Evolutionary conservation across 2,888 invertebrate genomes (phyloP).

Genomic region (Caenorhabditis sp.): DNA sequence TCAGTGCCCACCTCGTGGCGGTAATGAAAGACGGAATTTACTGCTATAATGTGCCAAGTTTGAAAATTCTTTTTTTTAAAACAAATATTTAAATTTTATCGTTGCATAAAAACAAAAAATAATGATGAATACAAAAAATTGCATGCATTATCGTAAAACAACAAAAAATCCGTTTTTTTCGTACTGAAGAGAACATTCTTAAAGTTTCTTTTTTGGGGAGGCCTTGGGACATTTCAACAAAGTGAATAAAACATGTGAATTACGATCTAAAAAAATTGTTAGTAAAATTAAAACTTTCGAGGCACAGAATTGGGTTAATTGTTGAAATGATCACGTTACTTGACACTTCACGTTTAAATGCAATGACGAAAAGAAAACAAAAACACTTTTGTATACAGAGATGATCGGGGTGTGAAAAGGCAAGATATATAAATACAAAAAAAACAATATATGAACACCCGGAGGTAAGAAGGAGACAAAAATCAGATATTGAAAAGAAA

Average conservation of each 20-base stretch:
- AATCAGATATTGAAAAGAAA: not conserved
- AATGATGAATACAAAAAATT: constrained; percentile 19
- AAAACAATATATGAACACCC: not conserved
- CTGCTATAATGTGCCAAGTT: too few relatives aligned
- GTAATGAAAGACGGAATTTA: too few relatives aligned
- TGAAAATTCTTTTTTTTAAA: too few relatives aligned
- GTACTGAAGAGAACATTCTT: constrained; percentile 32
- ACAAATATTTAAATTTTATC: constrained; percentile 14
- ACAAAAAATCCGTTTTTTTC: constrained; percentile 37
- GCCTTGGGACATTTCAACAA: constrained; percentile 2
- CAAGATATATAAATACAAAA: not conserved
- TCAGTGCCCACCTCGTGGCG: too few relatives aligned
- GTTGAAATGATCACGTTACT: not conserved
- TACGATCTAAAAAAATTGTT: constrained; percentile 22
- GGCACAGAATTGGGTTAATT: not conserved
- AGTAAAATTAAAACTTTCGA: constrained; percentile 1
- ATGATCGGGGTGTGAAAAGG: constrained; percentile 6
- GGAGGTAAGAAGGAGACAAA: constrained; percentile 7
- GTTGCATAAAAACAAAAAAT: constrained; percentile 31
- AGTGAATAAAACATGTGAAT: not conserved
- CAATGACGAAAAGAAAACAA: not conserved
- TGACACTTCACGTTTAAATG: not conserved
- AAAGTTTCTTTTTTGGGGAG: constrained; percentile 23
- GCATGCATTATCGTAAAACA: constrained; percentile 20
- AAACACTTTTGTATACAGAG: constrained; percentile 11